Evolutionary conservation across 1,140 invertebrate genomes (phyloP), one percentile per base, ranked within the genome.

Genomic region (Ips typographus): DNA sequence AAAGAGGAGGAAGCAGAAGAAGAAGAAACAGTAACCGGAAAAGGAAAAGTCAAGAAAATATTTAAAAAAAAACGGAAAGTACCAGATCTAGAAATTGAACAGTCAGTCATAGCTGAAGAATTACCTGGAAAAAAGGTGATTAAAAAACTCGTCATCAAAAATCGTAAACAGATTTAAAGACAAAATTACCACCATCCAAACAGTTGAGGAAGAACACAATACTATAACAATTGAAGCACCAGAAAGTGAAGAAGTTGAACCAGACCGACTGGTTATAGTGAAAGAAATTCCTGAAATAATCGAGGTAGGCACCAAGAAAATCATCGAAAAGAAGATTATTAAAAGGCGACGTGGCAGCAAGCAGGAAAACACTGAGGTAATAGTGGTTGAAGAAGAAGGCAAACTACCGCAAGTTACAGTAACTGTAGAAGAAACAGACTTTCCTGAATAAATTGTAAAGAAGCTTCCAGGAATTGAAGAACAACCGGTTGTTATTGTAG

Each of bases 151-250:
- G 74, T 76, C 6, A 77, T 79, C 4, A 82, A 81, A 68, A 83
- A 77, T 72, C 71, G 73, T 39, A 77, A 77, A 22, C 65, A 76
- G 81, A 38, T 72, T 76, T 5, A 80, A 80, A 62, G 72, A 84
- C 72, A 79, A 85, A 76, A 78, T 81, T 1, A 83, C 79, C 6
- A 81, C 84, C 76, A 82, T 83, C 59, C 77, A 80, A 37, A 83
- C 83, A 37, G 74, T 83, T 58, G 79, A 84, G 77, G 81, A 84
- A 76, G 81, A 83, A 64, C 78, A 80, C 59, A 79, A 83, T 4
- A 80, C 72, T 36, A 77, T 83, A 66, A 81, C 82, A 38, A 64
- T 76, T 47, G 73, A 73, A 3, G 7, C 68, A 40, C 57, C 69
- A 40, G 37, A 43, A 40, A 22, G 22, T 2, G 75, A 73, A 56